phyloP scores from a whole-genome alignment of 2,113 vertebrate genomes.

The Leiothrix lutea region DNA sequence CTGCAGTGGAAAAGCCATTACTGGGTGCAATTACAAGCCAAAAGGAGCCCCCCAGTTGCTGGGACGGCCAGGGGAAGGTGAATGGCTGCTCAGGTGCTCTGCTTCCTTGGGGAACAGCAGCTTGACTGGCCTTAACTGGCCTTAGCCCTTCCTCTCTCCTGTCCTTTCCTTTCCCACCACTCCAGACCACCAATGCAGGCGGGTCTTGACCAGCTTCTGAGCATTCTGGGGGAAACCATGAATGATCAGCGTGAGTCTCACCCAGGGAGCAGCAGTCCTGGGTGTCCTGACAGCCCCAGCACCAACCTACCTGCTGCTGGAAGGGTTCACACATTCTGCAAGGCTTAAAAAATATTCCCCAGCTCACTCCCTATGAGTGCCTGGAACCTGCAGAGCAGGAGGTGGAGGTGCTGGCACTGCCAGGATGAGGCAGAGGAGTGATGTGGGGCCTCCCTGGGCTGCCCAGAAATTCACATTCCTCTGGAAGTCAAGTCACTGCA shows the following conservation, averaged over 20 bases:
- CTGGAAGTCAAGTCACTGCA: not conserved
- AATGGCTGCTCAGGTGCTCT: accelerated
- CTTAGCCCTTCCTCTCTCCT: not conserved
- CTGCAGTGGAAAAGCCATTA: not conserved
- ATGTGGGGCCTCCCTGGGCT: not conserved
- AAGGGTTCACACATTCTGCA: not conserved
- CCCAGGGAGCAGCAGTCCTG: not conserved
- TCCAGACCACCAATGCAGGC: not conserved
- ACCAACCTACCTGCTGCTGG: not conserved
- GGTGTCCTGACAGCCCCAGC: not conserved
- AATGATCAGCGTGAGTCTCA: accelerated
- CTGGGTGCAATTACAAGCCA: not conserved
- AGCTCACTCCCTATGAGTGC: accelerated
- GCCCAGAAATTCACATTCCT: not conserved
- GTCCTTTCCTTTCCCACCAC: not conserved
- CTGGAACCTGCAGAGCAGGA: not conserved
- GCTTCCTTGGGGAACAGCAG: not conserved
- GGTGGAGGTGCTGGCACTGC: not conserved
- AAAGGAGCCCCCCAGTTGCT: not conserved
- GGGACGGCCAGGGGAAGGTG: accelerated
- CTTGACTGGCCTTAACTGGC: not conserved
- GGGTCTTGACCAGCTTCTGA: not conserved
- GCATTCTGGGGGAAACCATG: not conserved
- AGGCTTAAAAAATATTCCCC: not conserved
- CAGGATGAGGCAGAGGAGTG: not conserved